phyloP scores from a whole-genome alignment of 2,113 vertebrate genomes.

The Leptosomus discolor region DNA sequence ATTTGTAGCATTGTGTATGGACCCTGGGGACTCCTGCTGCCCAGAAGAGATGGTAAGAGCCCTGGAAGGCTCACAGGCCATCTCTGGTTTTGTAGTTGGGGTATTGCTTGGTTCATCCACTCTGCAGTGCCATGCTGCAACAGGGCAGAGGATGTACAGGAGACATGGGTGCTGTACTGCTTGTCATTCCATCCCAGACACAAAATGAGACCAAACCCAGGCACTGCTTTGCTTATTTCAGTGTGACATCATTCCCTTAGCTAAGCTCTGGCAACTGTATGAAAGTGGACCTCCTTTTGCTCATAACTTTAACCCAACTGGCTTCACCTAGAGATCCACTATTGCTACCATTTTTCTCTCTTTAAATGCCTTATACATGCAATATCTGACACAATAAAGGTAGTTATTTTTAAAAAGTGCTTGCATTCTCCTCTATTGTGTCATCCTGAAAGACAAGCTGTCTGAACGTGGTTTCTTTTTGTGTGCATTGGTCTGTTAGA shows the following conservation, averaged over 20 bases:
- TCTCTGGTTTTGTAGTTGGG: background rate
- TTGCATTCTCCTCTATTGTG: background rate
- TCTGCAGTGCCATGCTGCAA: too few species aligned
- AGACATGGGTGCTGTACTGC: background rate
- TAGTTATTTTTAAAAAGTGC: background rate
- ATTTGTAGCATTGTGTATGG: background rate
- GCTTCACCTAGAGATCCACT: background rate
- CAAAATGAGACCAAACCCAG: background rate
- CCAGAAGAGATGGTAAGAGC: background rate
- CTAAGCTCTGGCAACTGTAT: background rate
- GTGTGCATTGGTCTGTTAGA: background rate
- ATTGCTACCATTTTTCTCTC: background rate
- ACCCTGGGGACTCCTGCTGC: background rate
- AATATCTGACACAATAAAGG: background rate
- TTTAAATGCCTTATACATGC: background rate
- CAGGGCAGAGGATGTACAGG: too few species aligned
- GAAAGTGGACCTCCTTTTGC: background rate
- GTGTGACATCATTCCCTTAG: background rate
- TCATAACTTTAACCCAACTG: background rate
- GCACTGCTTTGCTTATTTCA: background rate
- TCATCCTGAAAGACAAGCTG: background rate
- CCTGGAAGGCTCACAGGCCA: accelerated
- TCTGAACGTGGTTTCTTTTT: background rate
- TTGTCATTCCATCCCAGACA: background rate
- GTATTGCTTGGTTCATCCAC: background rate